Percentiles rank a stretch among this genome's conserved stretches.
These are phyloP conservation scores for Gnathonemus echidnorhynchus DNA, from an alignment of 2,113 vertebrate genomes.

Conservation along the genomic window DNA sequence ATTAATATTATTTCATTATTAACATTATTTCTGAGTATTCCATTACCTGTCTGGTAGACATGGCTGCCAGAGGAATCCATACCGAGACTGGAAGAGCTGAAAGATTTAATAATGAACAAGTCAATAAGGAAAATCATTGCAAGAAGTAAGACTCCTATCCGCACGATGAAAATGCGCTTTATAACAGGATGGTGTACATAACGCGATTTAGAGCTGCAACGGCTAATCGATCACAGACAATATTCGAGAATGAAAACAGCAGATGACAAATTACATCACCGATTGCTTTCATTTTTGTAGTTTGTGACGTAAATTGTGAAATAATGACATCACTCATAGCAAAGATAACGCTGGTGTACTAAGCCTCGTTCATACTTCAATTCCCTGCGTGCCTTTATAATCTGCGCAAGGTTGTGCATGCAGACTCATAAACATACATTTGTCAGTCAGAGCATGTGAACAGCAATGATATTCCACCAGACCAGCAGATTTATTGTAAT, in stretches of 20 bases:
- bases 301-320: no score
- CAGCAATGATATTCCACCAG: no score
- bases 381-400: not conserved
- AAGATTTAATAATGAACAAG: not conserved
- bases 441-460: not conserved
- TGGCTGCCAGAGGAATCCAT: constrained; percentile 38
- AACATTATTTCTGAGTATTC: not conserved
- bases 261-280: no score
- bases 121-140: not conserved
- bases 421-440: not conserved
- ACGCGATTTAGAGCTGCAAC: not conserved
- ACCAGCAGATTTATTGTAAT: no score
- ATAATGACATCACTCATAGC: not conserved
- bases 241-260: not conserved
- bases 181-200: not conserved
- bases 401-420: not conserved
- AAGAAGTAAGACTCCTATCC: not conserved
- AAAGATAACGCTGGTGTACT: no score
- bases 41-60: constrained; percentile 45
- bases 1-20: not conserved
- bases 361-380: not conserved
- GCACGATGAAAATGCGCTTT: not conserved
- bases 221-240: not conserved
- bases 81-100: constrained; percentile 36
- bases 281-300: no score